Percentiles rank a stretch among this genome's conserved stretches.
Evolutionary conservation across 1,140 invertebrate species (phyloP).

Genomic region (Aradophagus sp.): DNA sequence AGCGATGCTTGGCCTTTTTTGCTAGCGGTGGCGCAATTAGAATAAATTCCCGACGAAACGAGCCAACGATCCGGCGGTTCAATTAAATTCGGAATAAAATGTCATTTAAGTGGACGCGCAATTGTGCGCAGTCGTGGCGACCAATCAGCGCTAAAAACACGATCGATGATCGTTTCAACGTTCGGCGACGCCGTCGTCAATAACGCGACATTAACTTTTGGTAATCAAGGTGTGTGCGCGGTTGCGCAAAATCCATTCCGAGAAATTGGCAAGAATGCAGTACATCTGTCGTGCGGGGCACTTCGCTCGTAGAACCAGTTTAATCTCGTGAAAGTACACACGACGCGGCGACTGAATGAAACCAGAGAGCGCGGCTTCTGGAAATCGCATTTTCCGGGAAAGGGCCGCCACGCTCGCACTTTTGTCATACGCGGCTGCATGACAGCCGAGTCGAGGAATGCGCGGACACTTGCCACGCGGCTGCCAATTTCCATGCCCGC

Average conservation of each 20-base stretch:
- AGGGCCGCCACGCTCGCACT: constrained; percentile 36
- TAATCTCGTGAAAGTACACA: constrained; percentile 49
- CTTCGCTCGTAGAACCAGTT: constrained; percentile 40
- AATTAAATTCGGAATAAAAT: constrained; percentile 37
- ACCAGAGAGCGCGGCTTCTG: constrained; percentile 38
- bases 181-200: constrained; percentile 3
- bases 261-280: constrained; percentile 42
- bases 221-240: not conserved
- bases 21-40: constrained; percentile 6
- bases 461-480: constrained; percentile 8
- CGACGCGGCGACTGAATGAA: constrained; percentile 40
- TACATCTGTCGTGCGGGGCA: constrained; percentile 24
- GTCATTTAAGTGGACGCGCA: constrained; percentile 16
- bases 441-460: constrained; percentile 36
- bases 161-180: constrained; percentile 3
- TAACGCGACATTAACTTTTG: constrained; percentile 8
- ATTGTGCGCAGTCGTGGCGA: no score
- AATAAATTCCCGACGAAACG: constrained; percentile 12
- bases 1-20: no score
- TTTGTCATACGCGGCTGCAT: constrained; percentile 38
- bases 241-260: constrained; percentile 20
- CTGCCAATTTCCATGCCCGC: constrained; percentile 50
- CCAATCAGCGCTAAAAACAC: not conserved
- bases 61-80: constrained; percentile 11
- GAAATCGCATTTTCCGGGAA: constrained; percentile 41